phyloP scores from a whole-genome alignment of 2,888 invertebrate species.

The Dasysyrphus tricinctus region DNA sequence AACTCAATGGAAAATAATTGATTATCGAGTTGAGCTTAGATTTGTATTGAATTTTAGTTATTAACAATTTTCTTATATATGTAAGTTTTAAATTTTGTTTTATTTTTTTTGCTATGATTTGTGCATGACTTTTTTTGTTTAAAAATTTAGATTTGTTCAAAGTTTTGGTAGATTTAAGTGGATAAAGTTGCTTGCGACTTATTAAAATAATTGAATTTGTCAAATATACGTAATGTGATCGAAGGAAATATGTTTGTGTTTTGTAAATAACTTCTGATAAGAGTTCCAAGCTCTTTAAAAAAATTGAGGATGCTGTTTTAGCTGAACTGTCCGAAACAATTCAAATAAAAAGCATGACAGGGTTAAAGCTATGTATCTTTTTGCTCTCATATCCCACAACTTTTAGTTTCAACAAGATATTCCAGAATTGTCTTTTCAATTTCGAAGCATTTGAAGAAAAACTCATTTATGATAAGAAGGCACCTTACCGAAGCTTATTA shows the following conservation, averaged over 20 bases:
- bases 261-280: too few relatives aligned
- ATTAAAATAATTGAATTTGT: not conserved
- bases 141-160: constrained; percentile 15
- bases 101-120: not conserved
- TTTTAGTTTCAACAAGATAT: too few relatives aligned
- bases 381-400: too few relatives aligned
- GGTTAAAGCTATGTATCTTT: too few relatives aligned
- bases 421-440: too few relatives aligned
- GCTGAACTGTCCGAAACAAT: too few relatives aligned
- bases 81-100: not conserved
- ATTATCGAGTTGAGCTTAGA: not conserved
- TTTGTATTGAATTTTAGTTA: constrained; percentile 5
- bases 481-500: too few relatives aligned
- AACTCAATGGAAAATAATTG: constrained; percentile 85
- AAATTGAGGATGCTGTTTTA: too few relatives aligned
- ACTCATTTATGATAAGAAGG: too few relatives aligned
- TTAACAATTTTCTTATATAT: not conserved
- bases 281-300: too few relatives aligned
- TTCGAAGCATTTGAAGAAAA: too few relatives aligned
- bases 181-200: not conserved
- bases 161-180: constrained; percentile 7
- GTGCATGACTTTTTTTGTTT: not conserved
- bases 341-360: too few relatives aligned
- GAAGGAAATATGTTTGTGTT: not conserved
- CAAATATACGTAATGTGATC: constrained; percentile 37